Base-by-base conservation (phyloP, 2,797 vertebrate genomes). In the Coilia nasus region DNA sequence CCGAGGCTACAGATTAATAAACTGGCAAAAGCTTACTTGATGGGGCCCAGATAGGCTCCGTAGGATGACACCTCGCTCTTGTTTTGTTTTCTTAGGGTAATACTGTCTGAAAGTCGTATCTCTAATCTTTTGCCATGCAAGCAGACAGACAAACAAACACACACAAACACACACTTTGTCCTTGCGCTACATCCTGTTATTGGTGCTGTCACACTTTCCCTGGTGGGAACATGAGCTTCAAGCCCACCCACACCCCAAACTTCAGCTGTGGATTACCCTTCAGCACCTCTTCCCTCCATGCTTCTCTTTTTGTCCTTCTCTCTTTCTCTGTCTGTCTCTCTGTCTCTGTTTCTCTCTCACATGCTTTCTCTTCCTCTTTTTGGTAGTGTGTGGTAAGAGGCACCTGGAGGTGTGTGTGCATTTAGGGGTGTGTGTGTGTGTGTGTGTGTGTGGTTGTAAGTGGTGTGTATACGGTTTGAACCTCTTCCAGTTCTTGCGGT, bases 401-500 rank as follows among this genome's bases (percentile, higher is more conserved):
- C 67, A 75, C 67, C 67, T 75, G 67, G 9, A 41, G 23, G 4
- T 80, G 47, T 81, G 46, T 25, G 25, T 78, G 75, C n/a, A 31
- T 57, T 17, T 80, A 50, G 41, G 67, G 56, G 83, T 83, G 62
- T 64, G 62, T 64, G 62, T 64, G 23, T 64, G 62, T 64, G 62
- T 64, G 62, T 64, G 62, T 64, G 62, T 64, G 62, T 28, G n/a
- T 64, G 23, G 21, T 1, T 64, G n/a, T 64, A 3, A 9, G 62
- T 28, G 57, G 80, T 86, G 57, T 15, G 80, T 87, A 75, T 82
- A 83, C 82, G 50, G 35, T 41, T 41, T 41, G 35, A 41, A 41
- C 35, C 35, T 41, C 2, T 41, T 41, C 35, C 35, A 41, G 35
- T 2, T 41, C 35, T 41, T 41, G 35, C 35, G 5, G 35, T 41